These are phyloP conservation scores for Semaprochilodus insignis DNA, from an alignment of 2,797 vertebrate species.

Conservation along the genomic window DNA sequence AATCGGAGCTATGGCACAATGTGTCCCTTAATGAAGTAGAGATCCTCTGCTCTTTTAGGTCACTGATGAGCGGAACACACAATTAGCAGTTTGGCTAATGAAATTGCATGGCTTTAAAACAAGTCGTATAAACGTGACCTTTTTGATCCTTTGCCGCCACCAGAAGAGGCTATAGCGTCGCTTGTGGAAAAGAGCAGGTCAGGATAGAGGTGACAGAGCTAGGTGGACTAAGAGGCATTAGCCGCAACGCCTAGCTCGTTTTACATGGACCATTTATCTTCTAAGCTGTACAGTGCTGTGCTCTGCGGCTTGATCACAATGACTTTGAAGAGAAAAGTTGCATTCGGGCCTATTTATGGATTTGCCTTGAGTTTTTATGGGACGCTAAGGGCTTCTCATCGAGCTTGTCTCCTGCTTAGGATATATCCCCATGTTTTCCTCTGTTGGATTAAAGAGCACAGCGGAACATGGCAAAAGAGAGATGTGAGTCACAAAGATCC, in stretches of 20 bases:
- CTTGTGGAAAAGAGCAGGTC: constrained; percentile 7
- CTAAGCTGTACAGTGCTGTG: constrained; percentile 9
- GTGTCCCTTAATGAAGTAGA: constrained; percentile 59
- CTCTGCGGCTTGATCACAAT: constrained; percentile 36
- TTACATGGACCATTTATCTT: constrained; percentile 40
- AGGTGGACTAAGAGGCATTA: constrained; percentile 46
- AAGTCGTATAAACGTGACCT: constrained; percentile 38
- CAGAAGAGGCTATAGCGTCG: neutral
- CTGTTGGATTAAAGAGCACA: constrained; percentile 27
- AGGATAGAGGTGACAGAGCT: constrained; percentile 1
- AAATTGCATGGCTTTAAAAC: constrained; percentile 61
- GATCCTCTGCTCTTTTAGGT: constrained; percentile 63
- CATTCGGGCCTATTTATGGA: constrained; percentile 45
- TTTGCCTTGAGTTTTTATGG: constrained; percentile 37
- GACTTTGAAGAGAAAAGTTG: constrained; percentile 44
- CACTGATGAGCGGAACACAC: constrained; percentile 60
- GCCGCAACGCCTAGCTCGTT: constrained; percentile 39
- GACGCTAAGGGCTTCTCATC: neutral
- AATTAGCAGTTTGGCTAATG: constrained; percentile 60
- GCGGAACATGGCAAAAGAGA: constrained; percentile 5
- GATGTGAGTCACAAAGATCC: constrained; percentile 15
- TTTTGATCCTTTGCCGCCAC: constrained; percentile 14
- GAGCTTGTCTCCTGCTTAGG: constrained; percentile 12
- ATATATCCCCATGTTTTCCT: constrained; percentile 12
- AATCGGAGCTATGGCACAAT: constrained; percentile 44